Conservation (phyloP, 23 tunicate species). For the Ciona savignyi region DNA sequence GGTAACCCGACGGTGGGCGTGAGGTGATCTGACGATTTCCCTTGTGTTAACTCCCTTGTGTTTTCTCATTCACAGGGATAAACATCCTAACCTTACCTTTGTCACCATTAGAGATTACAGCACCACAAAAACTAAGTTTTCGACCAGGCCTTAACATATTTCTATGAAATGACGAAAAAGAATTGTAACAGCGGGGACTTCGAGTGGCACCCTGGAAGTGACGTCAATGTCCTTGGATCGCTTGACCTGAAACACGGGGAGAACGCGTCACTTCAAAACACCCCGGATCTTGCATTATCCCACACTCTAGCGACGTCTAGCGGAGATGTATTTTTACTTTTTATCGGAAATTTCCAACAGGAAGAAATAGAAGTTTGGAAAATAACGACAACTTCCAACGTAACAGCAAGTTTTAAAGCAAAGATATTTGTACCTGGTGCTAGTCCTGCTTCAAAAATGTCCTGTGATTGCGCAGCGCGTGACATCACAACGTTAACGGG, state of each 20-base stretch:
- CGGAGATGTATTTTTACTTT: neutral
- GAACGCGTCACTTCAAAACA: neutral
- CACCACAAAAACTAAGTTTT: too few species aligned
- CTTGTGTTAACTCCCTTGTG: too few species aligned
- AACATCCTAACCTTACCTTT: too few species aligned
- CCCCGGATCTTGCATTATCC: neutral
- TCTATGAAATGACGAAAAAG: too few species aligned
- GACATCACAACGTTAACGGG: neutral
- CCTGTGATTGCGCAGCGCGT: neutral
- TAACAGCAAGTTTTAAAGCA: neutral
- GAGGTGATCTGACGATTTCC: too few species aligned
- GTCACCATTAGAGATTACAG: too few species aligned
- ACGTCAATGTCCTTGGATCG: neutral
- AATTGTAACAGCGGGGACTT: too few species aligned
- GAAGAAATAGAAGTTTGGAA: neutral
- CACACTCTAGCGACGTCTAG: neutral
- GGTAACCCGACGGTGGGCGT: too few species aligned
- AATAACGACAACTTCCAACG: neutral
- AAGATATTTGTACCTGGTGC: neutral
- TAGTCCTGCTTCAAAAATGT: neutral
- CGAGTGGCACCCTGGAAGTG: neutral
- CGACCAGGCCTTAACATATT: too few species aligned
- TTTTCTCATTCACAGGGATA: too few species aligned
- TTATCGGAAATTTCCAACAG: neutral
- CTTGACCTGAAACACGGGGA: neutral